Evolutionary conservation across 1,140 invertebrate genomes (phyloP).

Genomic region (Sitobion miscanthi): DNA sequence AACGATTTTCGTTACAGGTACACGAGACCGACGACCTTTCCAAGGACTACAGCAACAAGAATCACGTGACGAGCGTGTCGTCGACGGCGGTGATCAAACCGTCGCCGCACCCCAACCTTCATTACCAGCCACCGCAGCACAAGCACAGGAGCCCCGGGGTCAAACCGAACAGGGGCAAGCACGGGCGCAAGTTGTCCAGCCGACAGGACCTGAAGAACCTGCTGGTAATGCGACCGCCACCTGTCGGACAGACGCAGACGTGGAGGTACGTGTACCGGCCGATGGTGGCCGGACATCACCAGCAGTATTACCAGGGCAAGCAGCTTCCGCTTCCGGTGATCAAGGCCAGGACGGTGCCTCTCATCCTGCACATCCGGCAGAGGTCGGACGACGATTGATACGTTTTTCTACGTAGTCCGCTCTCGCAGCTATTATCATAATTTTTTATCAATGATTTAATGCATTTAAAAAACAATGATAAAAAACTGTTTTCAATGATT

Average conservation of each 20-base stretch:
- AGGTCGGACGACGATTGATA: background rate
- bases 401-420: background rate
- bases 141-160: background rate
- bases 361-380: conserved; percentile 45
- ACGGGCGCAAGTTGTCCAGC: conserved; percentile 40
- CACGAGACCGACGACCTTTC: conserved; percentile 39
- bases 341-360: conserved; percentile 21
- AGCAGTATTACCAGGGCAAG: background rate
- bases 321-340: background rate
- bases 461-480: background rate
- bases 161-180: background rate
- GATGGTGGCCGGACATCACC: background rate
- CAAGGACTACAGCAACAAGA: conserved; percentile 45
- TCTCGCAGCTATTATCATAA: background rate
- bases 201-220: conserved; percentile 49
- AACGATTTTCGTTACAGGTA: background rate
- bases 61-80: background rate
- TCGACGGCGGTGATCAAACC: background rate
- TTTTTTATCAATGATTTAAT: background rate
- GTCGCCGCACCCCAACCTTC: background rate
- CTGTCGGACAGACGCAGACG: conserved; percentile 54
- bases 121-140: background rate
- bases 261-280: conserved; percentile 44
- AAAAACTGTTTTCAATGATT: background rate
- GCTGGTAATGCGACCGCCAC: conserved; percentile 54